Conservation (phyloP, 2,113 vertebrate genomes). For the Phasianus colchicus region DNA sequence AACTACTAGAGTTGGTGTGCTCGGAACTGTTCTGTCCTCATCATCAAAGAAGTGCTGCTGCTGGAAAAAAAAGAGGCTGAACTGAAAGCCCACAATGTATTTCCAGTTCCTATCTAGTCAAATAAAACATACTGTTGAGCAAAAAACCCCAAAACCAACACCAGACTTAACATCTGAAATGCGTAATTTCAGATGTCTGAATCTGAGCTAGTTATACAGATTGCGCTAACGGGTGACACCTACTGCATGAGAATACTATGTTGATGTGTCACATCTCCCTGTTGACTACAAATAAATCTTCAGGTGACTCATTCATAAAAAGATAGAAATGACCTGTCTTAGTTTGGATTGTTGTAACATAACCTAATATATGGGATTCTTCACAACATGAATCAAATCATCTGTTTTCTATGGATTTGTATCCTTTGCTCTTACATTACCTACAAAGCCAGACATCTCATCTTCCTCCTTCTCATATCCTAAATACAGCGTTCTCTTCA, state of each 20-base stretch:
- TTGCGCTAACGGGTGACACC: not conserved
- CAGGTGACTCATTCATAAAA: not conserved
- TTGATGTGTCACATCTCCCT: not conserved
- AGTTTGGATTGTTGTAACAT: not conserved
- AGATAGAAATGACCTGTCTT: not conserved
- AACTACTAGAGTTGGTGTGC: constrained; percentile 91
- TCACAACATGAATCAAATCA: not conserved
- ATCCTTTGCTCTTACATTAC: not conserved
- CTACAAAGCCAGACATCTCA: not conserved
- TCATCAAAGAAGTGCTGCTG: constrained; percentile 95
- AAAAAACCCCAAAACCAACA: not conserved
- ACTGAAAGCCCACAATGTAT: not conserved
- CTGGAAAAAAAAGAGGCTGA: constrained; percentile 42
- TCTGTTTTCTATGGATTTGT: not conserved
- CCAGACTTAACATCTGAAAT: not conserved
- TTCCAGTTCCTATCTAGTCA: not conserved
- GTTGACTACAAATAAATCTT: not conserved
- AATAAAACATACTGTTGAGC: not conserved
- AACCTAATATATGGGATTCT: not conserved
- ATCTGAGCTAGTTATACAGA: not conserved
- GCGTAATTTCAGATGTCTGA: not conserved
- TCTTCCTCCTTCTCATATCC: not conserved
- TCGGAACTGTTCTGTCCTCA: constrained; percentile 96
- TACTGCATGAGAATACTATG: not conserved
- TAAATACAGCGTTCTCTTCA: not conserved